Evolutionary conservation across 2,797 vertebrate species (phyloP).

Genomic region (Trachurus trachurus): DNA sequence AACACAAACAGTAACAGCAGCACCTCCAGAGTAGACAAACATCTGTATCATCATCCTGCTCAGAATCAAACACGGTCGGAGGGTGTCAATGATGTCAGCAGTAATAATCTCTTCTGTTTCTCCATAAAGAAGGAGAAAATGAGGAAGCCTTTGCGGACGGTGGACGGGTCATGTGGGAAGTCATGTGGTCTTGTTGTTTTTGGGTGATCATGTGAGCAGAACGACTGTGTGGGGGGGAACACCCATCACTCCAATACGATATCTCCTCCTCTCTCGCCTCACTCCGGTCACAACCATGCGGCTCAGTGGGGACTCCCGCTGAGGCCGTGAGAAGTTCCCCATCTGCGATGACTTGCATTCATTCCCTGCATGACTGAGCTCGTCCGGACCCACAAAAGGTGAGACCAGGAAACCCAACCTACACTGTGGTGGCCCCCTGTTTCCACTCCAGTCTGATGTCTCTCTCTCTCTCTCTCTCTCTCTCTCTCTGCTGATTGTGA

Average conservation of each 20-base stretch:
- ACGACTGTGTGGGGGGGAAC: slow-evolving; percentile 66
- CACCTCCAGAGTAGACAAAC: background rate
- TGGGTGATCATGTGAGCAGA: slow-evolving; percentile 79
- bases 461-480: slow-evolving; percentile 8
- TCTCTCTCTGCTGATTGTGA: background rate
- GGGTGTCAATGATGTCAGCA: background rate
- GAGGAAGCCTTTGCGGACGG: slow-evolving; percentile 43
- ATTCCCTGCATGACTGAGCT: slow-evolving; percentile 54
- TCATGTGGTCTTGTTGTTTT: slow-evolving; percentile 82
- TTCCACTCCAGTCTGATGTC: slow-evolving; percentile 10
- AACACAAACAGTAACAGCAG: background rate
- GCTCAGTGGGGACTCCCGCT: slow-evolving; percentile 70
- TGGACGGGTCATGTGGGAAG: slow-evolving; percentile 77
- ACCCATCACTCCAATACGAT: slow-evolving; percentile 62
- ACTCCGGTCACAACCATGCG: slow-evolving; percentile 30
- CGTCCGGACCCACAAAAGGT: slow-evolving; percentile 19
- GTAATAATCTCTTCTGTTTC: background rate
- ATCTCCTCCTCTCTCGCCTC: slow-evolving; percentile 32
- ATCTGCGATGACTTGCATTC: slow-evolving; percentile 66
- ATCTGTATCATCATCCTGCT: background rate
- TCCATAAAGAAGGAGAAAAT: slow-evolving; percentile 1
- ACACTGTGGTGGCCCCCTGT: background rate
- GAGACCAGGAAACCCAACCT: slow-evolving; percentile 7
- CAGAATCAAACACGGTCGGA: too few relatives aligned
- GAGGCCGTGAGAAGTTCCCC: slow-evolving; percentile 63